These are phyloP conservation scores for Peromyscus leucopus DNA, from an alignment of 2,113 vertebrate genomes.

Conservation along the genomic window DNA sequence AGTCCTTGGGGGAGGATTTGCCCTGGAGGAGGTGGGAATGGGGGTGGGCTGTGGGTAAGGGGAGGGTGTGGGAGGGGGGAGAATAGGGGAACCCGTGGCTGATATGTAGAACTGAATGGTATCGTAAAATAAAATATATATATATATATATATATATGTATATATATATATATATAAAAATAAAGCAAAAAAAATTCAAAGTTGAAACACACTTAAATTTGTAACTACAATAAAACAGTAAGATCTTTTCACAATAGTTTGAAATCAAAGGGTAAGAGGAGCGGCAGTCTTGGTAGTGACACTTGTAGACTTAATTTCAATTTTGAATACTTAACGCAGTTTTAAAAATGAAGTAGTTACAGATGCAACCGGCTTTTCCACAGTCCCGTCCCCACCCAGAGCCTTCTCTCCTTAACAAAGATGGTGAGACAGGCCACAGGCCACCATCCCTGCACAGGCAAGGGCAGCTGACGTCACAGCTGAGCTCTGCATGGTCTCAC, in stretches of 20 bases:
- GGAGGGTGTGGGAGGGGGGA: too few relatives aligned
- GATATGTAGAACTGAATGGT: too few relatives aligned
- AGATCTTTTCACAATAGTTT: slow-evolving; percentile 45
- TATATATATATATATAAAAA: too few relatives aligned
- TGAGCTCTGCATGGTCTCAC: neutral
- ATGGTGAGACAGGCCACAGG: neutral
- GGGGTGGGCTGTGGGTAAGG: too few relatives aligned
- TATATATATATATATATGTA: too few relatives aligned
- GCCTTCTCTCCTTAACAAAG: neutral
- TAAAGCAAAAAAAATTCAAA: neutral
- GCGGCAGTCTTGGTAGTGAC: neutral
- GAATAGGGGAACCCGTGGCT: too few relatives aligned
- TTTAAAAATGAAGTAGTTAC: neutral
- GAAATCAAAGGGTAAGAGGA: neutral
- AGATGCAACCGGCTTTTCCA: neutral
- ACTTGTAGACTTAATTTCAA: slow-evolving; percentile 1
- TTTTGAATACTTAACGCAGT: neutral
- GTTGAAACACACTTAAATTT: neutral
- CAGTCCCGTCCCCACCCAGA: neutral
- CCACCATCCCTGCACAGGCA: neutral
- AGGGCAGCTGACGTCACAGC: neutral
- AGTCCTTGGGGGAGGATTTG: too few relatives aligned
- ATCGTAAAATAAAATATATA: too few relatives aligned
- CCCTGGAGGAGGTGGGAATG: too few relatives aligned
- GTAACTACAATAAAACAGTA: slow-evolving; percentile 9